phyloP scores from a whole-genome alignment of 2,797 vertebrate genomes.

The Nyctibius grandis region DNA sequence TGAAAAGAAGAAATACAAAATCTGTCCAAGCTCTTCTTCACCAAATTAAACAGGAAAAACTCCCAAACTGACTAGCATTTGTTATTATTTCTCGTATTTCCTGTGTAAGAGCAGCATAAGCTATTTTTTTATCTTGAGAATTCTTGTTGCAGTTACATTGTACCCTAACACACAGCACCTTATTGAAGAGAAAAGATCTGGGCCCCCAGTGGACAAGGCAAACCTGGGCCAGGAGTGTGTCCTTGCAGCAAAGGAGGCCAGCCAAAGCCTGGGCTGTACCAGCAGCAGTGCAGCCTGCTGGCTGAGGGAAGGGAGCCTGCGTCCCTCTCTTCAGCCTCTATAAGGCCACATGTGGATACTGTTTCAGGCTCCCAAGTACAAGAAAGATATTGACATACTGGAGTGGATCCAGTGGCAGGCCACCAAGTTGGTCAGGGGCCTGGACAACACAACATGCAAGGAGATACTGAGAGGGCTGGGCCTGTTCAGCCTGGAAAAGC shows the following conservation, averaged over 20 bases:
- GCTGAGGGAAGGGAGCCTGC: neutral
- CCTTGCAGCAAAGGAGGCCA: neutral
- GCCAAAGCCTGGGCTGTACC: neutral
- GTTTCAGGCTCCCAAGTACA: neutral
- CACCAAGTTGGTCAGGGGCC: neutral
- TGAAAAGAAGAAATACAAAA: neutral
- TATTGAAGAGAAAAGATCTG: neutral
- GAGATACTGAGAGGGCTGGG: neutral
- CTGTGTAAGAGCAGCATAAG: neutral
- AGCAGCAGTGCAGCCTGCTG: neutral
- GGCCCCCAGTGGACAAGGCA: neutral
- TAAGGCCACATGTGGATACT: neutral
- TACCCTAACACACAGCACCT: neutral
- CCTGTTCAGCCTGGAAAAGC: neutral
- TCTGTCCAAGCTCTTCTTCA: neutral
- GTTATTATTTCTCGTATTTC: neutral
- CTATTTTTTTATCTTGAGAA: neutral
- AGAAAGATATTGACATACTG: neutral
- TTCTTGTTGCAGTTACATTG: neutral
- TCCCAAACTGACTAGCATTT: neutral
- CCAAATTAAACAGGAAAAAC: neutral
- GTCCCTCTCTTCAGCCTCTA: neutral
- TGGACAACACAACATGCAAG: neutral
- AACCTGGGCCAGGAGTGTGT: rapidly evolving
- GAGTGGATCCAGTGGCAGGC: neutral